Evolutionary conservation across 2,797 vertebrate species (phyloP).

Genomic region (Naso thynnoides): DNA sequence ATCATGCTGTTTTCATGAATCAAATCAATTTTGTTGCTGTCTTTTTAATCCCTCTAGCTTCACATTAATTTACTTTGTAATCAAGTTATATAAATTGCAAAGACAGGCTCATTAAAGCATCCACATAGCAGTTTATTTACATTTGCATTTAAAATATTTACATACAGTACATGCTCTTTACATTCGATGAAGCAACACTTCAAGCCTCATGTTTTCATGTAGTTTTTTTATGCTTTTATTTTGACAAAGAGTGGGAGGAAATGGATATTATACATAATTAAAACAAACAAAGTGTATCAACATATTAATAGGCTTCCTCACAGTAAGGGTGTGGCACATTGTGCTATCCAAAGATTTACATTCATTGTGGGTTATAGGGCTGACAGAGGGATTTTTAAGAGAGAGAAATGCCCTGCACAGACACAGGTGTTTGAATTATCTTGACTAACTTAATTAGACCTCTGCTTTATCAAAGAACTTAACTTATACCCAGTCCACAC

Average conservation of each 20-base stretch:
- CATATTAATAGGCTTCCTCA: neutral
- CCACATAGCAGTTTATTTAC: constrained; percentile 72
- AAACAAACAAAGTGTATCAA: neutral
- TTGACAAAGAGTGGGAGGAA: neutral
- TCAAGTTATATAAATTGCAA: neutral
- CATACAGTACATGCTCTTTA: constrained; percentile 77
- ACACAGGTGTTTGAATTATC: constrained; percentile 10
- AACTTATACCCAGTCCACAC: too few species aligned
- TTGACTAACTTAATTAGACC: too few species aligned
- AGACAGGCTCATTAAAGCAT: constrained; percentile 38
- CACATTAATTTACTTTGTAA: neutral
- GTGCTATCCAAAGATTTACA: constrained; percentile 42
- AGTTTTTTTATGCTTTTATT: constrained; percentile 18
- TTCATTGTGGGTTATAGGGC: neutral
- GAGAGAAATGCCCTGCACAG: neutral
- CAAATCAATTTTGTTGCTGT: neutral
- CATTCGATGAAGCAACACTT: constrained; percentile 57
- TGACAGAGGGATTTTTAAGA: neutral
- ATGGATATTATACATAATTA: neutral
- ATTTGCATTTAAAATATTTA: constrained; percentile 74
- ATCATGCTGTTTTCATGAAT: too few species aligned
- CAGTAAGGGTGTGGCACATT: constrained; percentile 64
- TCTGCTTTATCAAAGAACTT: too few species aligned
- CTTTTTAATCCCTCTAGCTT: neutral
- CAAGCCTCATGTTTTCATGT: constrained; percentile 39